Percentiles rank a stretch among this genome's conserved stretches.
Evolutionary conservation across 2,888 invertebrate species (phyloP).

Genomic region (Itoplectis maculator): DNA sequence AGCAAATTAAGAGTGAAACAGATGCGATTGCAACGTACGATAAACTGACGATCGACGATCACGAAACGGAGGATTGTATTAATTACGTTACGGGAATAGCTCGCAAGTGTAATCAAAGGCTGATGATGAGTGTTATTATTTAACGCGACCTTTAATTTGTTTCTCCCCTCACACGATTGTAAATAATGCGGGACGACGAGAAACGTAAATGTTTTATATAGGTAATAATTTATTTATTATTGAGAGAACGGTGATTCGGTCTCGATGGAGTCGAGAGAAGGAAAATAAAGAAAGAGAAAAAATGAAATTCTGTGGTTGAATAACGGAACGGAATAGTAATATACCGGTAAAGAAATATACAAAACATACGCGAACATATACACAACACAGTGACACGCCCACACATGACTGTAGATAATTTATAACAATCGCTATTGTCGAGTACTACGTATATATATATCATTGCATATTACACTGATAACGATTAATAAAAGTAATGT

Average conservation of each 20-base stretch:
- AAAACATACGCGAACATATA: slow-evolving; percentile 69
- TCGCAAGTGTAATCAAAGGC: slow-evolving; percentile 70
- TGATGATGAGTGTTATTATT: slow-evolving; percentile 73
- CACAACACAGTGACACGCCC: slow-evolving; percentile 70
- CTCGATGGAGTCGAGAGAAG: slow-evolving; percentile 31
- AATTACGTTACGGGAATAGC: slow-evolving; percentile 68
- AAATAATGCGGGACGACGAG: slow-evolving; percentile 78
- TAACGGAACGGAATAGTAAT: slow-evolving; percentile 61
- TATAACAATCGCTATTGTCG: slow-evolving; percentile 83
- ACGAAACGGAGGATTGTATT: slow-evolving; percentile 64
- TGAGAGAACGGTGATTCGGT: slow-evolving; percentile 62
- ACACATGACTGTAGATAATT: slow-evolving; percentile 83
- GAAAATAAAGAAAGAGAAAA: slow-evolving; percentile 60
- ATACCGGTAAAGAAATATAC: slow-evolving; percentile 70
- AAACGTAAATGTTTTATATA: slow-evolving; percentile 80
- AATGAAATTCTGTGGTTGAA: slow-evolving; percentile 60
- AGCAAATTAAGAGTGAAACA: slow-evolving; percentile 23
- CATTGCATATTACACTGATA: slow-evolving; percentile 82
- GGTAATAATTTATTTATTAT: slow-evolving; percentile 83
- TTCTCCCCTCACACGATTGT: slow-evolving; percentile 74
- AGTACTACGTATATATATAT: slow-evolving; percentile 77
- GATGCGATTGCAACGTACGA: slow-evolving; percentile 37
- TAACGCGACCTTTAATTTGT: slow-evolving; percentile 72
- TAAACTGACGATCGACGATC: slow-evolving; percentile 37
- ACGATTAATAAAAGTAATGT: slow-evolving; percentile 83